A percentile compares a stretch with the other conserved stretches of the same genome.
These are phyloP conservation scores for Peromyscus attwateri DNA, from an alignment of 2,797 vertebrate genomes.

Conservation along the genomic window DNA sequence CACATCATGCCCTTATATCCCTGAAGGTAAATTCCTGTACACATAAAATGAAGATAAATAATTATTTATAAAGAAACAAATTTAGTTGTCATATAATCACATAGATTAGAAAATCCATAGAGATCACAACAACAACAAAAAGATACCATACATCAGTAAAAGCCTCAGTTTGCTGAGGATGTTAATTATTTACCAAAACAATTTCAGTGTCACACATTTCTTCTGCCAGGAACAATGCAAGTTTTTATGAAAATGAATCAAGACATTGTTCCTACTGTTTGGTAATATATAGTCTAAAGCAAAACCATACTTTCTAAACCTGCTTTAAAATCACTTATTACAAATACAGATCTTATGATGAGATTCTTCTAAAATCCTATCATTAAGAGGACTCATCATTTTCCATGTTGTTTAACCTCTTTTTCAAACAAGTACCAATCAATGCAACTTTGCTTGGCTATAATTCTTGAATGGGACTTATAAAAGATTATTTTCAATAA, in stretches of 20 bases:
- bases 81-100: background rate
- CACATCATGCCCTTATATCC: background rate
- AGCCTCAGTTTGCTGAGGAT: background rate
- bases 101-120: background rate
- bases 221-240: background rate
- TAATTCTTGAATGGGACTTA: background rate
- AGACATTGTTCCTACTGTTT: background rate
- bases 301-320: background rate
- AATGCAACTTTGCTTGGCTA: background rate
- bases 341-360: background rate
- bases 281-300: background rate
- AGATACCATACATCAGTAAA: background rate
- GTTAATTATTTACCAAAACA: background rate
- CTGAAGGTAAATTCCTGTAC: background rate
- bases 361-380: background rate
- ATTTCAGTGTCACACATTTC: background rate
- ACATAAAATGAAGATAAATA: background rate
- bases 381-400: background rate
- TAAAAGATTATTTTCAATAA: background rate
- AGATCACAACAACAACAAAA: background rate
- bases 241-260: background rate
- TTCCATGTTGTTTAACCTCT: background rate
- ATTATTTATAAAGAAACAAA: background rate
- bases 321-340: background rate
- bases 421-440: background rate